Conservation (phyloP, 2,113 vertebrate species). For the Motacilla tschutschensis region DNA sequence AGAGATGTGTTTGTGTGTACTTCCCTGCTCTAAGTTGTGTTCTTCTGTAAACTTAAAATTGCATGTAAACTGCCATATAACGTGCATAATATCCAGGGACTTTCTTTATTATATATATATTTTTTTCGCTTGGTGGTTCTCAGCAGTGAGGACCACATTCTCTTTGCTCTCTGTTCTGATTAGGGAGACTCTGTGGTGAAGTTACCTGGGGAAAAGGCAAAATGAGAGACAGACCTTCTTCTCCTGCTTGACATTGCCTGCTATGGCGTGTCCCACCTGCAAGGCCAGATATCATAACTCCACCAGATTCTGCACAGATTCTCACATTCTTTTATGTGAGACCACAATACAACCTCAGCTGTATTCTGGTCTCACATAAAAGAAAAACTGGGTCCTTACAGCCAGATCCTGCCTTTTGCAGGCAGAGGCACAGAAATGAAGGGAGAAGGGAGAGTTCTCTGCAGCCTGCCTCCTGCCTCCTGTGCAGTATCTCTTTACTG, state of each 20-base stretch:
- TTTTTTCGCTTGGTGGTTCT: not conserved
- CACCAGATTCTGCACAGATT: not conserved
- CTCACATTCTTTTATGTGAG: no score
- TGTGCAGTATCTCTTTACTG: not conserved
- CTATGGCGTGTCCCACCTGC: not conserved
- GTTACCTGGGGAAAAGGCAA: not conserved
- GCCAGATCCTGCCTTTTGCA: not conserved
- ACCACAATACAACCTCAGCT: not conserved
- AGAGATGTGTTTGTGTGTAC: not conserved
- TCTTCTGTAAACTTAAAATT: not conserved
- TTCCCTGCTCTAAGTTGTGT: accelerated
- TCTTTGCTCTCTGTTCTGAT: not conserved
- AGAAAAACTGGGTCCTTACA: not conserved
- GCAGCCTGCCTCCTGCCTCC: not conserved
- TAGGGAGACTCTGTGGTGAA: not conserved
- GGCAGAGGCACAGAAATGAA: not conserved
- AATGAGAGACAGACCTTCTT: not conserved
- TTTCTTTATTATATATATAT: not conserved
- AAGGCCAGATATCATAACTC: not conserved
- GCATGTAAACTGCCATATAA: not conserved
- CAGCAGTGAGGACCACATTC: not conserved
- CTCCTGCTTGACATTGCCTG: not conserved
- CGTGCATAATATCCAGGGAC: not conserved
- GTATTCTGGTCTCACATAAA: not conserved
- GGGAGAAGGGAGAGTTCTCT: not conserved